phyloP scores from a whole-genome alignment of 2,888 invertebrate species.

The Volucella zonaria region DNA sequence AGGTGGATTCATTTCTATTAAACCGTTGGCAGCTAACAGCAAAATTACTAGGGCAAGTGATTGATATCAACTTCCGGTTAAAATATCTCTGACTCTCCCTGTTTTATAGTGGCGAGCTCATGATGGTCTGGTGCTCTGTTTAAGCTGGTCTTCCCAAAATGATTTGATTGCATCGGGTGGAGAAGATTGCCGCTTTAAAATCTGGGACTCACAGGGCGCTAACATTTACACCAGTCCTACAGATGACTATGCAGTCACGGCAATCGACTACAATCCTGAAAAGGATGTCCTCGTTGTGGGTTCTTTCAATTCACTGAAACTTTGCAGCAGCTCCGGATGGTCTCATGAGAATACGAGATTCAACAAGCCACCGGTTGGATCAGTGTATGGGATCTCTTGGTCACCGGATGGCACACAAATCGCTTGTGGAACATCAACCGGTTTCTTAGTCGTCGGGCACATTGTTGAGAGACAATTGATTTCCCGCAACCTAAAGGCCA shows the following conservation, averaged over 20 bases:
- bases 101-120: constrained; percentile 95
- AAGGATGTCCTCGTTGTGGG: constrained; percentile 96
- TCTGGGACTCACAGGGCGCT: constrained; percentile 97
- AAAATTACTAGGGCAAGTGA: constrained; percentile 87
- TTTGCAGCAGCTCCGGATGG: constrained; percentile 98
- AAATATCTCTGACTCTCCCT: constrained; percentile 40
- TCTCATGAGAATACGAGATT: constrained; percentile 88
- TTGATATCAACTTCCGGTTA: neutral
- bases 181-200: constrained; percentile 92
- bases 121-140: constrained; percentile 94
- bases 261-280: constrained; percentile 94
- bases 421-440: constrained; percentile 96
- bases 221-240: constrained; percentile 92
- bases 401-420: constrained; percentile 97
- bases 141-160: constrained; percentile 97
- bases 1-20: constrained; percentile 87
- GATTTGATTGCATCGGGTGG: constrained; percentile 96
- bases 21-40: constrained; percentile 89
- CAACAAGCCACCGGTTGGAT: constrained; percentile 94
- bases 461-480: constrained; percentile 93
- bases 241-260: constrained; percentile 95
- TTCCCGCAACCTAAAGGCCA: constrained; percentile 92
- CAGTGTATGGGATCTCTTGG: constrained; percentile 95
- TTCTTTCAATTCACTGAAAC: constrained; percentile 94
- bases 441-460: constrained; percentile 94